Base-by-base conservation (phyloP, 2,797 vertebrate species). In the Helicolenus hilgendorfi region DNA sequence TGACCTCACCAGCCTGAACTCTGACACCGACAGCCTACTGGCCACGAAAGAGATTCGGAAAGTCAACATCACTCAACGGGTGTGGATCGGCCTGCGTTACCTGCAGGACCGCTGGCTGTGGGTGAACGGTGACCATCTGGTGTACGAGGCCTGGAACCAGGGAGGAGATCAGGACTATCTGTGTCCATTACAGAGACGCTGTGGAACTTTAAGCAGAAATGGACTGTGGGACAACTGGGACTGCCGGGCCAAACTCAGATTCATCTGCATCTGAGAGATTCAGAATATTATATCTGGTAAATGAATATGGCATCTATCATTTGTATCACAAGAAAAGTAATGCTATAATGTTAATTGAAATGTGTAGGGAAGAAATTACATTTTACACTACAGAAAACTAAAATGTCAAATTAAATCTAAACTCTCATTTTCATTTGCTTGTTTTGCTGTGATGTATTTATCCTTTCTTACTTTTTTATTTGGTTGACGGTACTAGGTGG, bases 51-150 rank as follows among this genome's bases (percentile, higher is more conserved):
- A 53, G 62, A 87, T 68, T 53, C 7, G 24, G 10, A 0, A 49
- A 0, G 3, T 7, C 1, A 0, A 14, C 35, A 24, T 62, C 41
- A 49, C 70, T 1, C 24, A 80, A 10, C 4, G 0, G 13, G 80
- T 92, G 55, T 96, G 95, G 96, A 92, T 90, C 0, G 92, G 95
- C 3, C 83, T 96, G 75, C 84, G 80, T n/a, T 95, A 81, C 82
- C 73, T 95, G 2, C 83, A 1, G 13, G 79, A 85, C 59, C 1
- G 3, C 4, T 96, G 96, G 95, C 7, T 87, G 74, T 97, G 95
- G 96, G 68, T 91, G 65, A 83, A 73, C 26, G 20, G 68, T 0
- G 67, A 83, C 53, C 58, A 22, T 26, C 4, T 92, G 65, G 13
- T 1, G 11, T 89, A 86, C 3, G 0, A 72, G 10, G 76, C 7